Evolutionary conservation across 2,113 vertebrate genomes (phyloP).

Genomic region (Crotalus helleri): DNA sequence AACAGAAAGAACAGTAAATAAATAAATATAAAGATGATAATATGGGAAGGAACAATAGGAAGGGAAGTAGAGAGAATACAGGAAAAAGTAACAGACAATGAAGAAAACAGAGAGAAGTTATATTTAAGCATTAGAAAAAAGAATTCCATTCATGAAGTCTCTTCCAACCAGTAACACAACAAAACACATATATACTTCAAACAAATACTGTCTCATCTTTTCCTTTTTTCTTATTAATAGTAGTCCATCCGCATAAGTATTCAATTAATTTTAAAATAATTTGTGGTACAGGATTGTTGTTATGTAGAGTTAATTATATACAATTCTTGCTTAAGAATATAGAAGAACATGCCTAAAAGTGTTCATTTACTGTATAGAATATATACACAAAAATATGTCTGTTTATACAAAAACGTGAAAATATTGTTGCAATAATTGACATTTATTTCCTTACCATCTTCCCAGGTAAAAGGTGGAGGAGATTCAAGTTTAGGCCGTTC

Average conservation of each 20-base stretch:
- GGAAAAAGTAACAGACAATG: background rate
- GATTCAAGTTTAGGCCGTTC: slow-evolving; percentile 82
- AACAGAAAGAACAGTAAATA: background rate
- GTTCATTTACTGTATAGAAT: background rate
- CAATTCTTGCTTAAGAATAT: background rate
- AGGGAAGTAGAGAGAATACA: background rate
- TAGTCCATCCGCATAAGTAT: background rate
- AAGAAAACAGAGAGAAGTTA: background rate
- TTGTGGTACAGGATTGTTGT: background rate
- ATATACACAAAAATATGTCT: background rate
- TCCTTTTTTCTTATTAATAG: background rate
- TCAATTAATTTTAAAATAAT: background rate
- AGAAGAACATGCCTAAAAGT: background rate
- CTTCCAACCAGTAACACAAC: background rate
- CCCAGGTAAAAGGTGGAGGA: slow-evolving; percentile 86
- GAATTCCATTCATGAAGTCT: background rate
- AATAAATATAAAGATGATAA: background rate
- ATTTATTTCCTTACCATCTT: slow-evolving; percentile 81
- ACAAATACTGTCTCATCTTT: background rate
- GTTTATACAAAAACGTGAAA: background rate
- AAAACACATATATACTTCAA: background rate
- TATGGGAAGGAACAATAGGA: background rate
- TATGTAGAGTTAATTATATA: background rate
- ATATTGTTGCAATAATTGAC: background rate
- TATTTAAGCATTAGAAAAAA: background rate